Evolutionary conservation across 1,140 invertebrate species (phyloP).

Genomic region (Meloidogyne exigua): DNA sequence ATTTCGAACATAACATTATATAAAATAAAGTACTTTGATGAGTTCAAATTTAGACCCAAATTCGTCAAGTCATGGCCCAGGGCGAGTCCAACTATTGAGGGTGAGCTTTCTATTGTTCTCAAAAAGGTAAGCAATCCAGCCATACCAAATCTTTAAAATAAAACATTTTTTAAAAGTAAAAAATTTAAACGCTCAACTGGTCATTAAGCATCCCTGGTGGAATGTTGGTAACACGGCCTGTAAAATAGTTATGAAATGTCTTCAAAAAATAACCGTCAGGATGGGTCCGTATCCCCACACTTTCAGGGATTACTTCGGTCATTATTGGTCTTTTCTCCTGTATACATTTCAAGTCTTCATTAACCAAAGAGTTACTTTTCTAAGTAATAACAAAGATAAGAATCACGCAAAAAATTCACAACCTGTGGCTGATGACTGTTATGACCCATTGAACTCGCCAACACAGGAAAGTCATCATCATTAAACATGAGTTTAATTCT

Average conservation of each 20-base stretch:
- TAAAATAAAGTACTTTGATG: conserved; percentile 73
- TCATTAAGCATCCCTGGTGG: conserved; percentile 92
- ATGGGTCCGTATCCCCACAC: conserved; percentile 39
- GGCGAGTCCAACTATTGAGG: conserved; percentile 76
- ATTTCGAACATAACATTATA: not conserved
- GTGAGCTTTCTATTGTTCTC: conserved; percentile 79
- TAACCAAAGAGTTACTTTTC: not conserved
- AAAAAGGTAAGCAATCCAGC: conserved; percentile 95
- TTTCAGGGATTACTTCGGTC: conserved; percentile 8
- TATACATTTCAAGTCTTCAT: not conserved
- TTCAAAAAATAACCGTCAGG: conserved; percentile 28
- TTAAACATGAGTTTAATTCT: conserved; percentile 23
- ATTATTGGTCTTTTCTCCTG: conserved; percentile 1
- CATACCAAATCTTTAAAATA: conserved; percentile 85
- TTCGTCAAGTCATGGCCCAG: conserved; percentile 94
- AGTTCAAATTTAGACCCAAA: conserved; percentile 93
- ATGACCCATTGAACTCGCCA: conserved; percentile 19
- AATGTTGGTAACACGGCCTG: conserved; percentile 84
- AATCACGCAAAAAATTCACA: not conserved
- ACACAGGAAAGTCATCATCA: conserved; percentile 26
- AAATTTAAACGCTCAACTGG: not conserved
- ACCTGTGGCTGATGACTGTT: conserved; percentile 17
- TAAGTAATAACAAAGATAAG: not conserved
- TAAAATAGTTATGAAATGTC: not conserved
- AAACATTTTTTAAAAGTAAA: not conserved